Evolutionary conservation across 2,888 invertebrate genomes (phyloP).

Genomic region (Spisula solida): DNA sequence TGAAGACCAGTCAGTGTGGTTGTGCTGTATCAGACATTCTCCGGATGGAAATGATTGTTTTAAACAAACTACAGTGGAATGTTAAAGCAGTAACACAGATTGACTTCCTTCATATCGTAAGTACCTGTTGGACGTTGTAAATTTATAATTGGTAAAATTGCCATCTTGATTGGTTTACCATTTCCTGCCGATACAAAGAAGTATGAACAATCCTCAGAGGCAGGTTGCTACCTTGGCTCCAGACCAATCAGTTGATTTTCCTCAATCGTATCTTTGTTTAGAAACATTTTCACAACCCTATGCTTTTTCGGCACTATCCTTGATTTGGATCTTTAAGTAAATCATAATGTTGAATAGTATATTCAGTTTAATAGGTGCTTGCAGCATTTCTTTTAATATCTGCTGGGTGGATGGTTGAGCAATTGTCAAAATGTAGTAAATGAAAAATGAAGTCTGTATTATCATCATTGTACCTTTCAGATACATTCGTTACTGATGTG

Average conservation of each 20-base stretch:
- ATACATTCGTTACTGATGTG: conserved; percentile 84
- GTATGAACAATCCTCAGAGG: too few relatives aligned
- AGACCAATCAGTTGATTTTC: background rate
- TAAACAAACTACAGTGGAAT: conserved; percentile 90
- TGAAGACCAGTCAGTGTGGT: conserved; percentile 90
- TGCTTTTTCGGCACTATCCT: background rate
- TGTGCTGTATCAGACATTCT: conserved; percentile 95
- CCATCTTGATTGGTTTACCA: too few relatives aligned
- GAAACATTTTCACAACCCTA: too few relatives aligned
- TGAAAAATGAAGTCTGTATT: too few relatives aligned
- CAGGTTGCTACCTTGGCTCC: background rate
- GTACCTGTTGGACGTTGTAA: conserved; percentile 47
- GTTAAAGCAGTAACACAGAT: conserved; percentile 82
- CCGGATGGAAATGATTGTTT: conserved; percentile 95
- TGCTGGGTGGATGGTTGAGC: too few relatives aligned
- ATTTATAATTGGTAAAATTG: background rate
- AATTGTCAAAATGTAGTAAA: too few relatives aligned
- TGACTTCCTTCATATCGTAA: conserved; percentile 87
- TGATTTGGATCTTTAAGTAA: background rate
- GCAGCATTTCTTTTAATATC: background rate
- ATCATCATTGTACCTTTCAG: conserved; percentile 70
- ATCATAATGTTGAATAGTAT: background rate
- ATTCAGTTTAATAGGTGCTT: background rate
- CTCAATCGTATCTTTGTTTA: too few relatives aligned
- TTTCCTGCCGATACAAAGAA: too few relatives aligned